Evolutionary conservation across 1,140 invertebrate genomes (phyloP).

Genomic region (Steinernema feltiae): DNA sequence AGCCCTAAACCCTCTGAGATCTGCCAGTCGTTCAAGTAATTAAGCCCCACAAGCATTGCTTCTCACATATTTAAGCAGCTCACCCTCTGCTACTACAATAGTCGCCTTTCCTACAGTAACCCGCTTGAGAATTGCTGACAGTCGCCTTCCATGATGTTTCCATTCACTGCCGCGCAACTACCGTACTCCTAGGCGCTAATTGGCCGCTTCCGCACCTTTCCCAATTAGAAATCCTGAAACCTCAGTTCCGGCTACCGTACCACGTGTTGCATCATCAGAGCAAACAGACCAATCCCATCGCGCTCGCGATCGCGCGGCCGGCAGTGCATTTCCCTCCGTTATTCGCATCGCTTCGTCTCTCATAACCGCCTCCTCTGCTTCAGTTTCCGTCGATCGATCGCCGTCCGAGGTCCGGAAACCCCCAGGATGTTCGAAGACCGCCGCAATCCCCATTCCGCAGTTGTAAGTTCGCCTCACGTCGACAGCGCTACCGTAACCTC

Average conservation of each 20-base stretch:
- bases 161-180: too few relatives aligned
- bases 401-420: background rate
- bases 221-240: background rate
- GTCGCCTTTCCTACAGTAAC: too few relatives aligned
- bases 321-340: background rate
- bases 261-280: background rate
- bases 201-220: background rate
- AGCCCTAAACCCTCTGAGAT: too few relatives aligned
- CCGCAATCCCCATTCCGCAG: background rate
- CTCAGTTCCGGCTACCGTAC: background rate
- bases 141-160: too few relatives aligned
- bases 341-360: background rate
- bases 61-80: too few relatives aligned
- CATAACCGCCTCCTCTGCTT: background rate
- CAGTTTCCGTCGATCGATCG: background rate
- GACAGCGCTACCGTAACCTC: background rate
- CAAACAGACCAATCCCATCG: background rate
- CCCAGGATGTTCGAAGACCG: background rate
- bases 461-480: background rate
- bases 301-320: background rate
- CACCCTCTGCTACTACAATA: too few relatives aligned
- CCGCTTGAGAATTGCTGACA: too few relatives aligned
- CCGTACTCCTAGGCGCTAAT: background rate
- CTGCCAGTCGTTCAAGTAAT: too few relatives aligned
- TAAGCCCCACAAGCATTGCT: too few relatives aligned